Evolutionary conservation across 2,797 vertebrate species (phyloP).

Genomic region (Kryptolebias ocellatus): DNA sequence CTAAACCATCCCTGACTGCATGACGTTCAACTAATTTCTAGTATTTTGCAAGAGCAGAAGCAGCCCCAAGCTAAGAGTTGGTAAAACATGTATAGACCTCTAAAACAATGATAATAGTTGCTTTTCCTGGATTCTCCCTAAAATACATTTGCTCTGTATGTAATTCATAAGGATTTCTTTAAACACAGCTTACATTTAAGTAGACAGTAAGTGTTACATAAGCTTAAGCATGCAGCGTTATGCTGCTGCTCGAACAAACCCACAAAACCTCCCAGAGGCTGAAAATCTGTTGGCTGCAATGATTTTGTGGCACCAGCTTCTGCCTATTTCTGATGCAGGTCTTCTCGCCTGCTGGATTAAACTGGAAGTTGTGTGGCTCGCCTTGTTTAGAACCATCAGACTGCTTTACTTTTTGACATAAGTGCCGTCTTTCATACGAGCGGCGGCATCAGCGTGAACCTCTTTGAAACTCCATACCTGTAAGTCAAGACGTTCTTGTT

Average conservation of each 20-base stretch:
- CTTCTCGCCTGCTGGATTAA: constrained; percentile 28
- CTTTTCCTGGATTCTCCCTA: constrained; percentile 1
- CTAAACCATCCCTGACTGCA: no score
- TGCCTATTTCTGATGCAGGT: constrained; percentile 21
- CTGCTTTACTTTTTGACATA: constrained; percentile 8
- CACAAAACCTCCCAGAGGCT: constrained; percentile 35
- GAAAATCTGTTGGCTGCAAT: constrained; percentile 23
- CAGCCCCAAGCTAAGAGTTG: no score
- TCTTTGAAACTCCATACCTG: constrained; percentile 62
- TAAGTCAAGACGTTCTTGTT: constrained; percentile 81
- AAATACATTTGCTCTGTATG: constrained; percentile 21
- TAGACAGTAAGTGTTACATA: constrained; percentile 41
- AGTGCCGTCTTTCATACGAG: neutral
- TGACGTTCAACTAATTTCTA: no score
- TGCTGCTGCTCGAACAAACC: constrained; percentile 26
- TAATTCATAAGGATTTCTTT: constrained; percentile 15
- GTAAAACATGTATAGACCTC: no score
- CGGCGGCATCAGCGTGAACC: neutral
- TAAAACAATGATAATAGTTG: constrained; percentile 1
- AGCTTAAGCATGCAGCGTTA: constrained; percentile 30
- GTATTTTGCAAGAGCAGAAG: no score
- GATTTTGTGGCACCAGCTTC: constrained; percentile 36
- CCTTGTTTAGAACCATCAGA: constrained; percentile 7
- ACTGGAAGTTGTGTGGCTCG: constrained; percentile 14
- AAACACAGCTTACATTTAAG: constrained; percentile 11